Conservation (phyloP, 2,113 vertebrate genomes). For the Leucoraja erinaceus region DNA sequence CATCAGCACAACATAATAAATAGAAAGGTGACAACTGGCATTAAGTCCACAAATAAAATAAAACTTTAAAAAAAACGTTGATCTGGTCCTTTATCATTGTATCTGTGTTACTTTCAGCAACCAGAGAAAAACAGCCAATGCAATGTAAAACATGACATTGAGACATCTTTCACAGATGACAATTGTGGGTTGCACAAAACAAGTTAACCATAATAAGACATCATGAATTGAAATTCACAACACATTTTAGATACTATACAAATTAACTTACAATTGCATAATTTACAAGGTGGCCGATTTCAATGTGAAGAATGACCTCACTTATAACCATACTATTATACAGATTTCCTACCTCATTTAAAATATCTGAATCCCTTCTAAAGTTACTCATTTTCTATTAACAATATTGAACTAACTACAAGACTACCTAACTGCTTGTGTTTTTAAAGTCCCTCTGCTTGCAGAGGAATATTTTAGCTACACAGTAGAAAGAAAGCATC, state of each 20-base stretch:
- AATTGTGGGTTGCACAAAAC: conserved; percentile 21
- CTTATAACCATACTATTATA: conserved; percentile 20
- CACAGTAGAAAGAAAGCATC: conserved; percentile 13
- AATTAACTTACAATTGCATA: conserved; percentile 33
- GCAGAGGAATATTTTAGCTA: conserved; percentile 27
- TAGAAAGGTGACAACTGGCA: neutral
- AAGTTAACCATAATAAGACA: conserved; percentile 2
- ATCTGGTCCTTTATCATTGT: neutral
- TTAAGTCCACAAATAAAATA: conserved; percentile 4
- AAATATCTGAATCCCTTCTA: conserved; percentile 12
- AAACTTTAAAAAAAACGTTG: neutral
- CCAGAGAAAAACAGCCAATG: neutral
- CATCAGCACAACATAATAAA: conserved; percentile 28
- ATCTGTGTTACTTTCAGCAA: conserved; percentile 3
- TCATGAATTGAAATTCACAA: conserved; percentile 9
- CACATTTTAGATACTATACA: conserved; percentile 37
- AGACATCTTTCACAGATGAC: conserved; percentile 26
- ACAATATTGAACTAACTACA: conserved; percentile 35
- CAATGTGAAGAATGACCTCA: conserved; percentile 11
- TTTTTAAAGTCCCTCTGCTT: conserved; percentile 30
- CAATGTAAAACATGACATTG: neutral
- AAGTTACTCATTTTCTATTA: conserved; percentile 37
- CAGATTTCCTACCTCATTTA: conserved; percentile 19
- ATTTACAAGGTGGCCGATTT: conserved; percentile 28
- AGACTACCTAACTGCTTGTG: neutral